phyloP scores from a whole-genome alignment of 2,113 vertebrate species.

The Strix aluco region DNA sequence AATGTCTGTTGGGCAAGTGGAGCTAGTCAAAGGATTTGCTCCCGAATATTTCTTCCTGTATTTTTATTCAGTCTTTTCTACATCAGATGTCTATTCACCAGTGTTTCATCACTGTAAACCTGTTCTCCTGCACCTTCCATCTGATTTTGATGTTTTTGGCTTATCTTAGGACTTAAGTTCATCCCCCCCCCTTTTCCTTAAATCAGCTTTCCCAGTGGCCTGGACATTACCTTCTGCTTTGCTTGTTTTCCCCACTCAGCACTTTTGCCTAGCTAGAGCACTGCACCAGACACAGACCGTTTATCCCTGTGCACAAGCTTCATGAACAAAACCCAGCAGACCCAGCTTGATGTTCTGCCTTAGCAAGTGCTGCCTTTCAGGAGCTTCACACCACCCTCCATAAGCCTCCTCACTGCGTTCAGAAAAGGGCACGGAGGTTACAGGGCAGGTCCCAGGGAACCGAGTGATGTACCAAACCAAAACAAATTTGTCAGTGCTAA shows the following conservation, averaged over 20 bases:
- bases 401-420: rapidly evolving
- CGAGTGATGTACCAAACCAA: not conserved
- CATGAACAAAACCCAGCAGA: not conserved
- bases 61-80: not conserved
- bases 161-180: not conserved
- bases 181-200: not conserved
- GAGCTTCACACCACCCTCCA: not conserved
- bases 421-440: not conserved
- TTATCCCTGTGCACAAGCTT: rapidly evolving
- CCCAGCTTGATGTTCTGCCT: not conserved
- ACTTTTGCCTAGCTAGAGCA: not conserved
- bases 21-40: not conserved
- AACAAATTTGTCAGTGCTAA: not conserved
- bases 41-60: not conserved
- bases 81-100: not conserved
- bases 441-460: not conserved
- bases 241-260: not conserved
- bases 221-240: not conserved
- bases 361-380: rapidly evolving
- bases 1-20: not conserved
- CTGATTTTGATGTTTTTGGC: not conserved
- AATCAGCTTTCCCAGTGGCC: not conserved
- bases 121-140: not conserved
- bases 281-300: rapidly evolving
- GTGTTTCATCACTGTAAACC: not conserved